A percentile compares a stretch with the other conserved stretches of the same genome.
These are phyloP conservation scores for Orthosia gothica DNA, from an alignment of 2,888 invertebrate genomes.

Conservation along the genomic window DNA sequence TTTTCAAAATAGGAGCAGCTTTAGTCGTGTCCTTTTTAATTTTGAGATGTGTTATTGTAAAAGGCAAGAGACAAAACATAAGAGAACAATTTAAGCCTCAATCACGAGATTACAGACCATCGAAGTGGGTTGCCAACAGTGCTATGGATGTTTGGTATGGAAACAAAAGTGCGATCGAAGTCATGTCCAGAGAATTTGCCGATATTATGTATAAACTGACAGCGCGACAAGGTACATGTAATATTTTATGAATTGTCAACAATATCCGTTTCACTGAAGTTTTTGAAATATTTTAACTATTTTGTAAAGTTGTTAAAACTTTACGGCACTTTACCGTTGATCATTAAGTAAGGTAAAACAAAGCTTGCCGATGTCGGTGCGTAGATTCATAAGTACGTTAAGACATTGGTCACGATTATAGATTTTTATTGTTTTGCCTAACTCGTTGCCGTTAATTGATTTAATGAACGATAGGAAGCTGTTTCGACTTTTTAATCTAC, in stretches of 20 bases:
- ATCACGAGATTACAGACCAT: slow-evolving; percentile 75
- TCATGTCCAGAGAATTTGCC: slow-evolving; percentile 79
- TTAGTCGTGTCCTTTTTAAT: slow-evolving; percentile 35
- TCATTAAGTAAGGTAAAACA: too few relatives aligned
- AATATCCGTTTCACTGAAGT: too few relatives aligned
- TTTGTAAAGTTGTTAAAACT: too few relatives aligned
- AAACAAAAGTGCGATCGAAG: slow-evolving; percentile 79
- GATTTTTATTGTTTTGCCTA: too few relatives aligned
- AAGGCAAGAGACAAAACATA: slow-evolving; percentile 48
- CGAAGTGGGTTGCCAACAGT: slow-evolving; percentile 82
- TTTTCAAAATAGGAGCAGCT: slow-evolving; percentile 4
- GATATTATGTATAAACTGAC: slow-evolving; percentile 78
- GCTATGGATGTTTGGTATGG: slow-evolving; percentile 85
- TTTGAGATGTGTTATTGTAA: slow-evolving; percentile 64
- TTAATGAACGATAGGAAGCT: too few relatives aligned
- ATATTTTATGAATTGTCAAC: neutral
- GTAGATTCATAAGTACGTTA: too few relatives aligned
- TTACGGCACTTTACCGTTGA: too few relatives aligned
- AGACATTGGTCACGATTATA: too few relatives aligned
- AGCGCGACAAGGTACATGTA: slow-evolving; percentile 73
- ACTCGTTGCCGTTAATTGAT: too few relatives aligned
- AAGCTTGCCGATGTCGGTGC: too few relatives aligned
- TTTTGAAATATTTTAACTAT: too few relatives aligned
- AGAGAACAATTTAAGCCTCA: slow-evolving; percentile 49
- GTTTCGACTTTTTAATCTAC: too few relatives aligned